Base-by-base conservation (phyloP, 2,888 invertebrate species). In the Acanthococcus lagerstroemiae region DNA sequence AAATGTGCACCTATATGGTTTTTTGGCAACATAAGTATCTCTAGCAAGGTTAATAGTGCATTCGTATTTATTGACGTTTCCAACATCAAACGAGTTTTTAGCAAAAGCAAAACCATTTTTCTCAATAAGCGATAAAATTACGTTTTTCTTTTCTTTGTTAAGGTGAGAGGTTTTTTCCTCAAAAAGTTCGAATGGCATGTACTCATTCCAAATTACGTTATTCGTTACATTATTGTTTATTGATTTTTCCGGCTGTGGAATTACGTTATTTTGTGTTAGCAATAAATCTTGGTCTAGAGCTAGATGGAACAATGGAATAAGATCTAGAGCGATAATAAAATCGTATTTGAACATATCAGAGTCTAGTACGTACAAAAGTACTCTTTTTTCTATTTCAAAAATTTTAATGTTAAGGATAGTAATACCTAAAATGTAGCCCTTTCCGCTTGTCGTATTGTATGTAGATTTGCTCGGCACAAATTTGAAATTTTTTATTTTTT, bases 1-100 rank as follows among this genome's bases (percentile, higher is more conserved):
- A 9, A 55, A 15, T 25, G 44, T 37, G 15, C 65, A 65, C 15
- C 65, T 17, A 26, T 65, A 65, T 26, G 65, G 65, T 56, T 65
- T 54, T 24, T n/a, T n/a, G n/a, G n/a, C n/a, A n/a, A n/a, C n/a
- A n/a, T n/a, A n/a, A n/a, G n/a, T n/a, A n/a, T n/a, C 6, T 30
- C 26, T 12, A 44, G 1, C 1, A 1, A 65, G 3, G 6, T 55
- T 50, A 4, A 50, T 50, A 50, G 21, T 21, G 4, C 22, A 21
- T 15, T 50, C 50, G 22, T 50, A 21, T 50, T 44, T 55, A 4
- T 44, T n/a, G 4, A 65, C 46, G 0, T 24, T 44, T 7, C 65
- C 55, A n/a, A n/a, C n/a, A n/a, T n/a, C n/a, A n/a, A n/a, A n/a
- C n/a, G n/a, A n/a, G n/a, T n/a, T n/a, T n/a, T n/a, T 55, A 1